Evolutionary conservation across 1,140 invertebrate genomes (phyloP), one percentile per base, ranked within the genome.

Genomic region (Drosophila setifemur): DNA sequence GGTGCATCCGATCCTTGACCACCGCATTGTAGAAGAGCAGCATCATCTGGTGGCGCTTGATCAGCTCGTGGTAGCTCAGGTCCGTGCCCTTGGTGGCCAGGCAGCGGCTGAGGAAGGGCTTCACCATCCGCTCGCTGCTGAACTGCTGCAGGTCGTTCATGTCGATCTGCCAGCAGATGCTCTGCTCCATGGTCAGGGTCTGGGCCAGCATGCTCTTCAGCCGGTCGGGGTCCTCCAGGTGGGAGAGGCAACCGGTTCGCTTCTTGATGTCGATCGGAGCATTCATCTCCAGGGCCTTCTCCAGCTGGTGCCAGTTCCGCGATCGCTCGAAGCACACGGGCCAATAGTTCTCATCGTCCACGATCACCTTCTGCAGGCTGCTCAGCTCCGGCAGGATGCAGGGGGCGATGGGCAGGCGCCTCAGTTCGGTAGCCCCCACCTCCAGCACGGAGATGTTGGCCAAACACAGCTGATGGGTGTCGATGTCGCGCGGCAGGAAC

Each of bases 301-400:
- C 91, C 29, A 98, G 90, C 44, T 94, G 93, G 73, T 95, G 93
- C 96, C 96, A 98, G 90, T 97, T 97, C 43, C 95, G 92, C 12
- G 94, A 93, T 48, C 94, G 92, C 67, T 96, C 93, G 91, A 98
- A 98, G 1, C 93, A 92, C 31, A 98, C 95, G 1, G 95, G 94
- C 96, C 96, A 98, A 90, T 98, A 98, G 57, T 97, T 92, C 21
- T 95, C 93, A 88, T 98, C 97, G 63, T 95, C 92, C 1, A 98
- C 92, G 55, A 93, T 93, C 16, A 98, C 95, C 90, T 95, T 94
- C 72, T 93, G 92, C 7, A 99, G 90, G 6, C 92, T 93, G 73
- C 94, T 91, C 31, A 98, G 88, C 81, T 98, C 96, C 0, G 97
- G 97, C 29, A 99, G 90, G 19, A 98, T 92, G 86, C 96, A 97